Percentiles rank a stretch among this genome's conserved stretches.
phyloP scores from a whole-genome alignment of 2,888 invertebrate species.

The Drosophila rubida region DNA sequence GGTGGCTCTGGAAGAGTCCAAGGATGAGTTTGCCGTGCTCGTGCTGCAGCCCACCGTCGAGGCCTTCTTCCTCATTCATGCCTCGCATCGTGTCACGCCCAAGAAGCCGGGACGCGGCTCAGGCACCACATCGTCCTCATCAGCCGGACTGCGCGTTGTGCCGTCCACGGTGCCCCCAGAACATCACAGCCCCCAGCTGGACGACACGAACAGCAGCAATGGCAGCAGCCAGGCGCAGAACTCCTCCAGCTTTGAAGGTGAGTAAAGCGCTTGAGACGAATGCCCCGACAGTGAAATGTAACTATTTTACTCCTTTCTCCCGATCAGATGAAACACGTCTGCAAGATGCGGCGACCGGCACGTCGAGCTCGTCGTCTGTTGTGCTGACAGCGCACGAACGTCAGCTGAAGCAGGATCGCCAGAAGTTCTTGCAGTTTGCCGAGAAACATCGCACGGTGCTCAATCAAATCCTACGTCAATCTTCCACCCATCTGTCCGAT shows the following conservation, averaged over 20 bases:
- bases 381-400: constrained; percentile 57
- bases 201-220: constrained; percentile 39
- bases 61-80: constrained; percentile 95
- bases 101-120: constrained; percentile 54
- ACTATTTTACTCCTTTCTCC: neutral
- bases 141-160: constrained; percentile 37
- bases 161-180: constrained; percentile 29
- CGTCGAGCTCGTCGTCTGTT: constrained; percentile 8
- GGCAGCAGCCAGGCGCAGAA: constrained; percentile 31
- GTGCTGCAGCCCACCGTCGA: constrained; percentile 95
- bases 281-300: too few species aligned
- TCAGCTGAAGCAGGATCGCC: constrained; percentile 87
- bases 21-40: constrained; percentile 94
- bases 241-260: constrained; percentile 54
- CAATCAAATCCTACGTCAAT: constrained; percentile 94
- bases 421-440: constrained; percentile 90
- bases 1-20: constrained; percentile 91
- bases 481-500: constrained; percentile 91
- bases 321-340: constrained; percentile 63
- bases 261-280: neutral
- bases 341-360: constrained; percentile 49
- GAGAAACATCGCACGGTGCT: constrained; percentile 95
- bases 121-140: too few species aligned
- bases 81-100: constrained; percentile 86
- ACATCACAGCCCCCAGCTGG: constrained; percentile 29